Evolutionary conservation across 2,888 invertebrate genomes (phyloP).

Genomic region (Syritta pipiens): DNA sequence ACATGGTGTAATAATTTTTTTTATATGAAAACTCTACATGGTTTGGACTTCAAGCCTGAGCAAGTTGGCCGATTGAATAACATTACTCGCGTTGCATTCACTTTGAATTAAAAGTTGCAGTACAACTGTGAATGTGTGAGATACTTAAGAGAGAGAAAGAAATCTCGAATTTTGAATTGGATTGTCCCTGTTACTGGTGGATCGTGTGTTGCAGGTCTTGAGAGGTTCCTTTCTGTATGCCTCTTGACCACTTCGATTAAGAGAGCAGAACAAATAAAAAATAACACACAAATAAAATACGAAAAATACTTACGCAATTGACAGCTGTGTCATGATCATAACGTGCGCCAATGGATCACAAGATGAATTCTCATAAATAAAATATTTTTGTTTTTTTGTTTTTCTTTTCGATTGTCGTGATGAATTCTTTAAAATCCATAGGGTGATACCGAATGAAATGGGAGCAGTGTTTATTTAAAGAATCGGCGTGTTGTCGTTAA

Average conservation of each 20-base stretch:
- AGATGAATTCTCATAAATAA: constrained; percentile 33
- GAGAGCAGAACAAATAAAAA: neutral
- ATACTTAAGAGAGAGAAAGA: too few relatives aligned
- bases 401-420: constrained; percentile 13
- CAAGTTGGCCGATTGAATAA: constrained; percentile 27
- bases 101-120: neutral
- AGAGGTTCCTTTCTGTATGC: too few relatives aligned
- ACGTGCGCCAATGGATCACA: constrained; percentile 11
- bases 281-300: constrained; percentile 14
- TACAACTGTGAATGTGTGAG: neutral
- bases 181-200: too few relatives aligned
- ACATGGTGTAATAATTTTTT: too few relatives aligned
- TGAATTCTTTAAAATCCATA: constrained; percentile 3
- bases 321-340: neutral
- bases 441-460: constrained; percentile 20
- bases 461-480: neutral
- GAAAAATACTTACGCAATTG: constrained; percentile 10
- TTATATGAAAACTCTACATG: too few relatives aligned
- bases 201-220: too few relatives aligned
- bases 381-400: too few relatives aligned
- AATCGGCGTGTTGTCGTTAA: constrained; percentile 2
- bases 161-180: too few relatives aligned
- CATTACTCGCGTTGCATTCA: constrained; percentile 6
- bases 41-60: too few relatives aligned
- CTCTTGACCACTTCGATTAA: too few relatives aligned